A percentile compares a stretch with the other conserved stretches of the same genome.
Evolutionary conservation across 2,888 invertebrate genomes (phyloP).

Genomic region (Muschampia plurimacula): DNA sequence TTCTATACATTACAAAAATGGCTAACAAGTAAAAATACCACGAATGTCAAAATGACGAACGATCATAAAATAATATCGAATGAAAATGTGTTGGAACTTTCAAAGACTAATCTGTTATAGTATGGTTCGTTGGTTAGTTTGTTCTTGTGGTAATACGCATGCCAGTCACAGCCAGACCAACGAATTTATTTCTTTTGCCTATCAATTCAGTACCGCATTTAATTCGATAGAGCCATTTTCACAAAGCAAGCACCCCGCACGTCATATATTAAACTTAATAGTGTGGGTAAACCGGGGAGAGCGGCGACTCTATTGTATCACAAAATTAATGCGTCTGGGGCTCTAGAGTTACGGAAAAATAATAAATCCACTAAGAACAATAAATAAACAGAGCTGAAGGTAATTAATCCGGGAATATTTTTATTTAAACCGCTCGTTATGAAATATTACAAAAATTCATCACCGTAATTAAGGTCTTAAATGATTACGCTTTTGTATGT

Average conservation of each 20-base stretch:
- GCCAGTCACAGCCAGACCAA: background rate
- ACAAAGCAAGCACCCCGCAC: slow-evolving; percentile 30
- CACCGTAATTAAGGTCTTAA: background rate
- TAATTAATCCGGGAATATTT: slow-evolving; percentile 24
- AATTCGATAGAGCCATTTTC: slow-evolving; percentile 34
- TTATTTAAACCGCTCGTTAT: background rate
- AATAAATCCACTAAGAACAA: slow-evolving; percentile 34
- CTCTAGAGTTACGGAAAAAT: slow-evolving; percentile 39
- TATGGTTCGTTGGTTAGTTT: too few species aligned
- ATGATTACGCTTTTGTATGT: background rate
- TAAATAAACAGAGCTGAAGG: slow-evolving; percentile 18
- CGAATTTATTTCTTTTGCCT: background rate
- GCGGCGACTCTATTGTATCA: slow-evolving; percentile 49
- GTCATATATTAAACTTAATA: slow-evolving; percentile 40
- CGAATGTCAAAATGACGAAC: too few species aligned
- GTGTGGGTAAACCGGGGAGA: slow-evolving; percentile 39
- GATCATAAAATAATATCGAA: too few species aligned
- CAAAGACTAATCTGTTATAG: too few species aligned
- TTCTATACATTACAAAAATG: background rate
- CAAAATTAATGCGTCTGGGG: slow-evolving; percentile 56
- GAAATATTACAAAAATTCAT: slow-evolving; percentile 9
- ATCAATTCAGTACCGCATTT: slow-evolving; percentile 10
- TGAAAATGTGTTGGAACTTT: too few species aligned
- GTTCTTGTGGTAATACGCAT: background rate
- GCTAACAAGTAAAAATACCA: too few species aligned